These are phyloP conservation scores for Tyrophagus putrescentiae DNA, from an alignment of 1,140 invertebrate genomes.

Conservation along the genomic window DNA sequence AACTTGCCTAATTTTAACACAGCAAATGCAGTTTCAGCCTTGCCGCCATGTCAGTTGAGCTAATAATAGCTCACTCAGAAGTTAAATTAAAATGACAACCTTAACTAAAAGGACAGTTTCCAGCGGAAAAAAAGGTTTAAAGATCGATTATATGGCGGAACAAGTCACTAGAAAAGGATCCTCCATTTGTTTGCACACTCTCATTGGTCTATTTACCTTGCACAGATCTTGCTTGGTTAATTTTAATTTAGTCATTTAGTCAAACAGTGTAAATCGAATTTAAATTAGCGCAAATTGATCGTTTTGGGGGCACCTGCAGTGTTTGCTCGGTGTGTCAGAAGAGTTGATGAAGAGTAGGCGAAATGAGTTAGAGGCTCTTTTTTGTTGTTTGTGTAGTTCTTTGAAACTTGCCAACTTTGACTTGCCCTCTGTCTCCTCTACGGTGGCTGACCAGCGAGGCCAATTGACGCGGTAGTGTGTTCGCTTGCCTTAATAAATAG, in stretches of 20 bases:
- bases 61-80: not conserved
- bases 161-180: no score
- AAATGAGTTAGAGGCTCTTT: no score
- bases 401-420: no score
- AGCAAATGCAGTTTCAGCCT: not conserved
- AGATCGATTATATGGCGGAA: no score
- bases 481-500: no score
- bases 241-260: not conserved
- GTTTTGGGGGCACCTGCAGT: no score
- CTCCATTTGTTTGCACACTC: not conserved
- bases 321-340: not conserved
- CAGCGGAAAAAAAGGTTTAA: not conserved
- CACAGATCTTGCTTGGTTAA: not conserved
- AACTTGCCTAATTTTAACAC: not conserved
- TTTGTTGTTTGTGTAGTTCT: no score
- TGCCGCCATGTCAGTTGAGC: not conserved
- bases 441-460: no score
- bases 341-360: not conserved
- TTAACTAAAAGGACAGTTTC: not conserved
- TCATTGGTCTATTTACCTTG: not conserved
- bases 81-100: slow-evolving; percentile 6
- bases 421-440: no score
- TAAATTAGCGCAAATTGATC: no score
- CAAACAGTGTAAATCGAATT: no score
- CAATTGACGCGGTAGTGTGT: no score